These are phyloP conservation scores for Pelvicachromis taeniatus DNA, from an alignment of 2,113 vertebrate genomes.

Conservation along the genomic window DNA sequence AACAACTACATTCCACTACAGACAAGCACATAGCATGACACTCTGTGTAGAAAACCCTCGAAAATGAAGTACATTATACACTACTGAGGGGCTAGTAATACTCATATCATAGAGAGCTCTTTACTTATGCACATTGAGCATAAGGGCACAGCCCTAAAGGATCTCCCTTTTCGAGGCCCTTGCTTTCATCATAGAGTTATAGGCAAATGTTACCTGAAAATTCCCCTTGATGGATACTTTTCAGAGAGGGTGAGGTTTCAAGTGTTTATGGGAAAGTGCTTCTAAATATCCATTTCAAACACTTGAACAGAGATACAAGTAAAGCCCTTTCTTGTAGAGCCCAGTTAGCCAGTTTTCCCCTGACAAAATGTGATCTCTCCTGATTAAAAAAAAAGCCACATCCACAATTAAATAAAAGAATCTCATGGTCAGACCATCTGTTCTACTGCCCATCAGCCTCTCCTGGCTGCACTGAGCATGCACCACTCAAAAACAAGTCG, in stretches of 20 bases:
- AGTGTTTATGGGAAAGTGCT: slow-evolving; percentile 14
- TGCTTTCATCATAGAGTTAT: slow-evolving; percentile 55
- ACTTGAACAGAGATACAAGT: slow-evolving; percentile 55
- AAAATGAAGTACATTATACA: slow-evolving; percentile 44
- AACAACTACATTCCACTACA: slow-evolving; percentile 14
- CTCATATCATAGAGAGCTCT: slow-evolving; percentile 48
- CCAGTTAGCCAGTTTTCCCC: slow-evolving; percentile 16
- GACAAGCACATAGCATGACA: slow-evolving; percentile 20
- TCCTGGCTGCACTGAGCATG: neutral
- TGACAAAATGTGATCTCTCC: slow-evolving; percentile 13
- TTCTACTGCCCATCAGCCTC: slow-evolving; percentile 2
- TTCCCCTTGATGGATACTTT: slow-evolving; percentile 54
- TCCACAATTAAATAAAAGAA: slow-evolving; percentile 61
- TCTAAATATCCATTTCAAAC: slow-evolving; percentile 58
- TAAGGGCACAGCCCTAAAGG: slow-evolving; percentile 42
- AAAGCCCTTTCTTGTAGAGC: slow-evolving; percentile 24
- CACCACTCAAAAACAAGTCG: neutral
- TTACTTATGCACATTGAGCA: slow-evolving; percentile 51
- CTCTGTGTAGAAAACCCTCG: slow-evolving; percentile 48
- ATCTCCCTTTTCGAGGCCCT: slow-evolving; percentile 38
- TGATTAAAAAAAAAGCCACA: slow-evolving; percentile 19
- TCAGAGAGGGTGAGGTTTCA: slow-evolving; percentile 12
- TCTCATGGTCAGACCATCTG: slow-evolving; percentile 36
- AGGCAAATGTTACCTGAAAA: slow-evolving; percentile 54
- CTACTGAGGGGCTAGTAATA: slow-evolving; percentile 21